Evolutionary conservation across 2,888 invertebrate genomes (phyloP).

Genomic region (Phaedon cochleariae): DNA sequence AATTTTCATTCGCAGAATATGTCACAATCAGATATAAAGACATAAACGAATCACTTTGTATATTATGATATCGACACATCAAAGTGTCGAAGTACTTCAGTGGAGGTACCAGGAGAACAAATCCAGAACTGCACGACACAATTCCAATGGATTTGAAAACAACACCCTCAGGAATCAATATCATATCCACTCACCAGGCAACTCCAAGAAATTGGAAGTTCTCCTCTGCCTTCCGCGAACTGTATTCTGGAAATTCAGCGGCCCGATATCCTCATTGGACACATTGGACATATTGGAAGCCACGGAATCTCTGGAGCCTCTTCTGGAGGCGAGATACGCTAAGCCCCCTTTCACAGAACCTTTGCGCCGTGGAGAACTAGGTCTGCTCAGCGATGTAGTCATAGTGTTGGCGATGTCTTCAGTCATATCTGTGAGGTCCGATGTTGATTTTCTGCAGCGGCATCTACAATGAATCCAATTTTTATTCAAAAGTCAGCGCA

Average conservation of each 20-base stretch:
- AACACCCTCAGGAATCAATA: too few relatives aligned
- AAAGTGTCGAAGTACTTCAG: too few relatives aligned
- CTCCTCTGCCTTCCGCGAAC: conserved; percentile 80
- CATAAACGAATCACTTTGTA: too few relatives aligned
- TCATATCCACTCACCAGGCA: conserved; percentile 82
- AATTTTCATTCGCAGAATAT: too few relatives aligned
- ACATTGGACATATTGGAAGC: conserved; percentile 74
- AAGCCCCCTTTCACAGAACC: conserved; percentile 75
- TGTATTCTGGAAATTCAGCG: conserved; percentile 81
- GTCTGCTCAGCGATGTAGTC: conserved; percentile 70
- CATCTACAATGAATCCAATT: conserved; percentile 40
- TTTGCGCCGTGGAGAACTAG: conserved; percentile 73
- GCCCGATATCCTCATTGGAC: conserved; percentile 84
- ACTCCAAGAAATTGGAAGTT: conserved; percentile 86
- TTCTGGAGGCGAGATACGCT: conserved; percentile 84
- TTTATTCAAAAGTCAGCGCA: background rate
- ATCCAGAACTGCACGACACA: too few relatives aligned
- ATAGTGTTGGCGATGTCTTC: conserved; percentile 67
- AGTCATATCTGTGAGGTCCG: conserved; percentile 74
- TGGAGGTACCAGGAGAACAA: too few relatives aligned
- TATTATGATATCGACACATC: too few relatives aligned
- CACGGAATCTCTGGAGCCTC: conserved; percentile 72
- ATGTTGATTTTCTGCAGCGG: conserved; percentile 78
- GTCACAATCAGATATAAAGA: too few relatives aligned
- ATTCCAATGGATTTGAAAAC: too few relatives aligned